These are phyloP conservation scores for Urocitellus parryii DNA, from an alignment of 2,113 vertebrate genomes.

Conservation along the genomic window DNA sequence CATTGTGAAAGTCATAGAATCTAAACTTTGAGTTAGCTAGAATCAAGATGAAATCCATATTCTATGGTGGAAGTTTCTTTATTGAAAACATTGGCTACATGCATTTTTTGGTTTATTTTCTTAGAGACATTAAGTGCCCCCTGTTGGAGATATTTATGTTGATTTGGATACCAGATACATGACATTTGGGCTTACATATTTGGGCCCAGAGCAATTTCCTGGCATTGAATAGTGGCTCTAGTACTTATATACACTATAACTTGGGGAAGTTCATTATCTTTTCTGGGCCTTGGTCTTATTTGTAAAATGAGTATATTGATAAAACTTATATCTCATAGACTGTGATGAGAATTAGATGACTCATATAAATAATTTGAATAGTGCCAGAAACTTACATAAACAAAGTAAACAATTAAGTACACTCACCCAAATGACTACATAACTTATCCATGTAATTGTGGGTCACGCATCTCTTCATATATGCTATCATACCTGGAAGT, in stretches of 20 bases:
- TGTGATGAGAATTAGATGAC: not conserved
- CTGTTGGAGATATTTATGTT: not conserved
- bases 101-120: conserved; percentile 2
- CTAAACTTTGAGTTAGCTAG: not conserved
- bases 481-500: not conserved
- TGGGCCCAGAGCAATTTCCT: not conserved
- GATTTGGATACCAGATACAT: not conserved
- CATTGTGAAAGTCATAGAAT: not conserved
- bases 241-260: not conserved
- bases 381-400: not conserved
- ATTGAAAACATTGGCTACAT: not conserved
- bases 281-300: not conserved
- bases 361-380: not conserved
- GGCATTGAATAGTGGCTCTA: not conserved
- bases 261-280: not conserved
- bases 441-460: not conserved
- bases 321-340: not conserved
- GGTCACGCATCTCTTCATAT: not conserved
- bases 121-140: not conserved
- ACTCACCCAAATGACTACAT: not conserved
- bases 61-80: not conserved
- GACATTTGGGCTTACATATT: not conserved
- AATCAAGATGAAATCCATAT: not conserved
- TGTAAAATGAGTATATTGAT: not conserved
- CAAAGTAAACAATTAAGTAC: not conserved